phyloP scores from a whole-genome alignment of 2,888 invertebrate genomes.

The Mycalesis mineus region DNA sequence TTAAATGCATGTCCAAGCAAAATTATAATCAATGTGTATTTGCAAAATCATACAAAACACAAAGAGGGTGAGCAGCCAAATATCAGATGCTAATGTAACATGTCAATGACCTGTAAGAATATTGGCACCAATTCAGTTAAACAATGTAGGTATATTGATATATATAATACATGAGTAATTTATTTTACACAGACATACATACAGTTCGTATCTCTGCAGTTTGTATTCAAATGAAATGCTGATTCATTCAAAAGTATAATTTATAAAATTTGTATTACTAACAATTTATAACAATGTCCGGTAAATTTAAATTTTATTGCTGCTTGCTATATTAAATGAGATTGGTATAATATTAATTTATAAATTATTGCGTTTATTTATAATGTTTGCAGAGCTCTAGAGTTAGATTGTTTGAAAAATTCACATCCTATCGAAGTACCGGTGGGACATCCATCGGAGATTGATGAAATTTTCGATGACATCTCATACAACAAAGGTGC shows the following conservation, averaged over 20 bases:
- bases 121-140: conserved; percentile 22
- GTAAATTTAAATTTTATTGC: no score
- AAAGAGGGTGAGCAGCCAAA: conserved; percentile 26
- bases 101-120: conserved; percentile 23
- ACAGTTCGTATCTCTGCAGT: no score
- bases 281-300: no score
- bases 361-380: neutral
- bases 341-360: neutral
- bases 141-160: neutral
- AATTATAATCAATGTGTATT: conserved; percentile 12
- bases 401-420: conserved; percentile 91
- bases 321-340: neutral
- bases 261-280: no score
- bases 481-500: conserved; percentile 98
- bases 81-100: neutral
- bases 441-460: conserved; percentile 95
- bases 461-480: conserved; percentile 98
- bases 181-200: neutral
- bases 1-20: neutral
- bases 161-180: conserved; percentile 1
- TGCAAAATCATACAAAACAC: conserved; percentile 8
- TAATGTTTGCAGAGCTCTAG: conserved; percentile 81
- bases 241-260: neutral
- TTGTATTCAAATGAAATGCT: no score
- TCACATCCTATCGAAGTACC: conserved; percentile 98